Conservation (phyloP, 1,140 invertebrate genomes). For the Diorhabda carinulata region DNA sequence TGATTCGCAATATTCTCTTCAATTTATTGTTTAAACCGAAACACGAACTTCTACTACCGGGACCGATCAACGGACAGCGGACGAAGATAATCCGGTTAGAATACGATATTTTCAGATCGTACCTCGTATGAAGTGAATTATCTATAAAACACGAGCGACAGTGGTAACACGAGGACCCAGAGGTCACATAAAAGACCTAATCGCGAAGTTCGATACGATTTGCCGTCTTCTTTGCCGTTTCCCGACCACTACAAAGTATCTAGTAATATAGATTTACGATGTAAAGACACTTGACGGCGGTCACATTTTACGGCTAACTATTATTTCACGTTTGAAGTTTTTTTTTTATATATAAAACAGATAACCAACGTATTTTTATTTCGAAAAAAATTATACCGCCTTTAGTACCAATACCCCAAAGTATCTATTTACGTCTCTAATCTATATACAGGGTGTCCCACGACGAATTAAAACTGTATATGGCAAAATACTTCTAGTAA, state of each 20-base stretch:
- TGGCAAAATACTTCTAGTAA: too few relatives aligned
- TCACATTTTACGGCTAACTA: not conserved
- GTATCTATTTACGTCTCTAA: too few relatives aligned
- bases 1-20: not conserved
- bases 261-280: not conserved
- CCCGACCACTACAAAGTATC: not conserved
- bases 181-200: conserved; percentile 2
- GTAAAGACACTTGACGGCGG: not conserved
- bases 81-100: not conserved
- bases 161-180: not conserved
- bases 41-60: not conserved
- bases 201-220: not conserved
- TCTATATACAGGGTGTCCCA: too few relatives aligned
- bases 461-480: too few relatives aligned
- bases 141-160: not conserved
- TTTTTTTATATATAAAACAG: too few relatives aligned
- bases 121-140: not conserved
- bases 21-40: not conserved
- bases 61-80: not conserved
- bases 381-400: too few relatives aligned
- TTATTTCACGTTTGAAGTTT: too few relatives aligned
- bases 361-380: too few relatives aligned
- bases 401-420: too few relatives aligned
- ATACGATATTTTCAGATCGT: not conserved
- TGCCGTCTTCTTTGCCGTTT: not conserved